Evolutionary conservation across 2,113 vertebrate species (phyloP).

Genomic region (Protobothrops flavoviridis): DNA sequence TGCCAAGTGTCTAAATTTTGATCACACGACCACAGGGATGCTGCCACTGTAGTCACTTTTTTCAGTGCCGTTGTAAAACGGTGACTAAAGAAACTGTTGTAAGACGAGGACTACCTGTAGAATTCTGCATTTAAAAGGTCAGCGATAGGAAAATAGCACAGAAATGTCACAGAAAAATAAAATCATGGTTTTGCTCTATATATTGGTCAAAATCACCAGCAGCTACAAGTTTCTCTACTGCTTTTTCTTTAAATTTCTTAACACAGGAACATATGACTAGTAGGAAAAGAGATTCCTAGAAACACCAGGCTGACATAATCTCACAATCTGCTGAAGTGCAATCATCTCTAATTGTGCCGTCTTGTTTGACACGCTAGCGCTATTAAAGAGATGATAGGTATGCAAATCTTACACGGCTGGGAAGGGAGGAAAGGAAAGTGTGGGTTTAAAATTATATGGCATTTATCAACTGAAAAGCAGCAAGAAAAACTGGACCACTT

Average conservation of each 20-base stretch:
- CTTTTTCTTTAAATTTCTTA: not conserved
- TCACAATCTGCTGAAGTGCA: not conserved
- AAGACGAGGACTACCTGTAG: not conserved
- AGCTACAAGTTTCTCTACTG: not conserved
- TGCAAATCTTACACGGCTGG: conserved; percentile 15
- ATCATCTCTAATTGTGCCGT: conserved; percentile 3
- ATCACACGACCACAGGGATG: not conserved
- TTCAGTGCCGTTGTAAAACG: not conserved
- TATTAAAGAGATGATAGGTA: not conserved
- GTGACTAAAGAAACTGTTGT: not conserved
- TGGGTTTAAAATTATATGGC: not conserved
- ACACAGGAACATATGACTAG: not conserved
- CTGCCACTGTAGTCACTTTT: not conserved
- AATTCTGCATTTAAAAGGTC: not conserved
- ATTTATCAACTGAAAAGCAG: conserved; percentile 21
- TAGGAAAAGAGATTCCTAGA: not conserved
- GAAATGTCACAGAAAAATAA: not conserved
- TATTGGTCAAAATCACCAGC: not conserved
- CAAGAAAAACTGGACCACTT: conserved; percentile 33
- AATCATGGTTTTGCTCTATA: not conserved
- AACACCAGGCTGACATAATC: not conserved
- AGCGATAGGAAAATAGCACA: not conserved
- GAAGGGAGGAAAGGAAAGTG: not conserved
- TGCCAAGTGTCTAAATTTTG: not conserved
- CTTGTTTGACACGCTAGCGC: not conserved